A percentile compares a stretch with the other conserved stretches of the same genome.
Conservation (phyloP, 2,113 vertebrate genomes). For the Labeo catla region DNA sequence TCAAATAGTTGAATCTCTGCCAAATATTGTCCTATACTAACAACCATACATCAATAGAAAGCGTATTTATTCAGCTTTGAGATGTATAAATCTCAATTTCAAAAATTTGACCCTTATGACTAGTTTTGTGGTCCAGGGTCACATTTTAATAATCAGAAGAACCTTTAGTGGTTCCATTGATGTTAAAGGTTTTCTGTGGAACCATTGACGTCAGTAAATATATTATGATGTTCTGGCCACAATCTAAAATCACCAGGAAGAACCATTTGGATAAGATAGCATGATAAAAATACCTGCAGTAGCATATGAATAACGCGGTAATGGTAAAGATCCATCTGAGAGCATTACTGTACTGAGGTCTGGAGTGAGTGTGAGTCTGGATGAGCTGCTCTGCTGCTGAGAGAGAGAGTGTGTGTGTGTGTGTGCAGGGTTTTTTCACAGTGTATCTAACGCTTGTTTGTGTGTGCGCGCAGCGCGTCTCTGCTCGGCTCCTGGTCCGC, state of each 20-base stretch:
- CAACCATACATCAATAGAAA: no score
- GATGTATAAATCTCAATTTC: no score
- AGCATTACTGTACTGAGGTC: not conserved
- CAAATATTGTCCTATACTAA: no score
- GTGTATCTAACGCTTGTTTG: slow-evolving; percentile 4
- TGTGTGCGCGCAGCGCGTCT: slow-evolving; percentile 78
- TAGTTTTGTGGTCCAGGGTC: no score
- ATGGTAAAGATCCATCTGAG: not conserved
- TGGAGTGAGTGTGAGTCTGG: not conserved
- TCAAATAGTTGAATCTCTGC: no score
- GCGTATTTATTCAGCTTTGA: no score
- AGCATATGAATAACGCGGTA: not conserved
- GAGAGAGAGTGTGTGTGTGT: not conserved
- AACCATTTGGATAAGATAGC: not conserved
- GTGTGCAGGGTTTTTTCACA: not conserved
- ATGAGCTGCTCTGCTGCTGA: not conserved
- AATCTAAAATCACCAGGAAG: not conserved
- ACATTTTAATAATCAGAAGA: no score
- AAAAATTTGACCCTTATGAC: no score
- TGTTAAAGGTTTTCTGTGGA: no score
- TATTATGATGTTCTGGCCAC: not conserved
- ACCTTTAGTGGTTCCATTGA: no score
- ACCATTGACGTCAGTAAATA: no score
- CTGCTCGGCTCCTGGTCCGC: slow-evolving; percentile 94
- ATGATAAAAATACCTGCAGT: not conserved